Percentiles rank a stretch among this genome's conserved stretches.
Conservation (phyloP, 2,888 invertebrate species). For the Yponomeuta malinellus region DNA sequence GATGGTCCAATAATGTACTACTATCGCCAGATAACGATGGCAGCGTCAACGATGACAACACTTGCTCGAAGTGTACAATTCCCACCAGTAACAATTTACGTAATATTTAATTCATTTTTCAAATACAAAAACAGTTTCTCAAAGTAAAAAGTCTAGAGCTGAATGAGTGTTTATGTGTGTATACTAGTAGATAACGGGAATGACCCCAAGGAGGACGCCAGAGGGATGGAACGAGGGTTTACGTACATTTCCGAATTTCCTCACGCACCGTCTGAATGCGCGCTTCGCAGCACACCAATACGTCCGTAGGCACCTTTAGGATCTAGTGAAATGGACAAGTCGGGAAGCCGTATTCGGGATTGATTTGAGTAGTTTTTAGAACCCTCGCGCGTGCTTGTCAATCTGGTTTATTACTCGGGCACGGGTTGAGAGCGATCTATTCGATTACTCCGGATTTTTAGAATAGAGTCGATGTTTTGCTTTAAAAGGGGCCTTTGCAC, state of each 20-base stretch:
- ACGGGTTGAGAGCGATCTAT: slow-evolving; percentile 5
- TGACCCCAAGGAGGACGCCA: not conserved
- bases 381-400: slow-evolving; percentile 43
- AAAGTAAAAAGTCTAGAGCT: too few relatives aligned
- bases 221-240: slow-evolving; percentile 28
- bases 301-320: slow-evolving; percentile 30
- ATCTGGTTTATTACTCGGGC: slow-evolving; percentile 50
- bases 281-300: slow-evolving; percentile 63
- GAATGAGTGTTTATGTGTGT: too few relatives aligned
- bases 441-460: slow-evolving; percentile 16
- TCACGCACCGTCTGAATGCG: slow-evolving; percentile 62
- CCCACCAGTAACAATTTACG: too few relatives aligned
- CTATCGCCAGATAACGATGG: too few relatives aligned
- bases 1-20: too few relatives aligned
- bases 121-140: too few relatives aligned
- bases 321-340: slow-evolving; percentile 68
- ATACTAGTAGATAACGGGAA: not conserved
- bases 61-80: too few relatives aligned
- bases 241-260: slow-evolving; percentile 45
- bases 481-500: slow-evolving; percentile 2
- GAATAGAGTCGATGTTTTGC: slow-evolving; percentile 17
- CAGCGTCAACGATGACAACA: too few relatives aligned
- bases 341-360: slow-evolving; percentile 28
- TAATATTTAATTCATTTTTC: too few relatives aligned
- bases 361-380: slow-evolving; percentile 54